These are phyloP conservation scores for Xiphorhynchus erythropygius DNA, from an alignment of 2,797 vertebrate genomes.

Conservation along the genomic window DNA sequence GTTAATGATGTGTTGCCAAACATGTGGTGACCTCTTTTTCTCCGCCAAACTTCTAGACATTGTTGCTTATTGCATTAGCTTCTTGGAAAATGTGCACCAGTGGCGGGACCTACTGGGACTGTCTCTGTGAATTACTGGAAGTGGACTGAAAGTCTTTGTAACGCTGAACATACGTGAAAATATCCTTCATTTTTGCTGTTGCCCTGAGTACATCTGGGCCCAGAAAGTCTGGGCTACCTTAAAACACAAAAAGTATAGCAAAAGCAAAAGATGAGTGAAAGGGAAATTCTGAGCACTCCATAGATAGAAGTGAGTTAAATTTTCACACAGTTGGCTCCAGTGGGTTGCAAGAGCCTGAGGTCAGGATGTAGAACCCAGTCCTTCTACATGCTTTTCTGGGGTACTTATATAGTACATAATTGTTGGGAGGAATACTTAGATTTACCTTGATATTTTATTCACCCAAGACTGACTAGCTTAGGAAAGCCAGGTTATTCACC, in stretches of 20 bases:
- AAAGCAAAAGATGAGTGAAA: background rate
- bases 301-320: background rate
- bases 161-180: background rate
- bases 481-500: background rate
- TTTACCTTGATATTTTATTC: background rate
- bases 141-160: background rate
- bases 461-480: background rate
- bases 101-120: rapidly evolving
- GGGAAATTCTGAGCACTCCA: rapidly evolving
- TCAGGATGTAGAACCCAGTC: background rate
- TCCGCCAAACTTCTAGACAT: conserved; percentile 27
- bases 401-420: rapidly evolving
- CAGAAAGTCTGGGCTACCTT: background rate
- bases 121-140: background rate
- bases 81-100: background rate
- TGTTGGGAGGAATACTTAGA: background rate
- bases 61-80: background rate
- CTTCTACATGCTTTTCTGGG: background rate
- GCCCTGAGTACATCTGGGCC: too few relatives aligned
- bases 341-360: background rate
- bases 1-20: conserved; percentile 87
- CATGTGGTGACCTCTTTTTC: conserved; percentile 74
- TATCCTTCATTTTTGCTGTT: background rate
- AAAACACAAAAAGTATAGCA: background rate
- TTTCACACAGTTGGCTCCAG: background rate